Evolutionary conservation across 2,113 vertebrate genomes (phyloP), one percentile per base, ranked within the genome.

Genomic region (Oreochromis niloticus): DNA sequence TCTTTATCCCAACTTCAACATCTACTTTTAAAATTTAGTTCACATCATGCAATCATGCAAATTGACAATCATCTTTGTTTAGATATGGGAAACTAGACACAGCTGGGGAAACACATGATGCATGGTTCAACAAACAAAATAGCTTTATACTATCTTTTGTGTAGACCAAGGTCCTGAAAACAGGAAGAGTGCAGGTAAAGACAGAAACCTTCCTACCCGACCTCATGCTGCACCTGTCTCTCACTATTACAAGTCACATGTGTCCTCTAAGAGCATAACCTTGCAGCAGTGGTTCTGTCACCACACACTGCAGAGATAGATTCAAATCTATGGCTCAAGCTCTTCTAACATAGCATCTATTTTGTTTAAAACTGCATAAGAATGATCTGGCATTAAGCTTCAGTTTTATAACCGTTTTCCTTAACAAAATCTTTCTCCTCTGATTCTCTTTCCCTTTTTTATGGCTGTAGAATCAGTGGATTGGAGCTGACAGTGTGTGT

Each of bases 401-500:
- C n/a, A n/a, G 12, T 78, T 43, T 81, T 80, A 80, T 4, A 39
- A 27, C 17, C n/a, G 4, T 84, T 12, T 46, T 61, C 9, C 84
- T 9, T 19, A 1, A 83, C 80, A 81, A 73, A 52, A 41, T 30
- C 6, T 52, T 61, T 22, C 41, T 71, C 59, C 50, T 54, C 52
- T 52, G 17, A 3, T 8, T 46, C 59, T 71, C 63, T 41, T 32
- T 82, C 22, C 54, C 83, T 17, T 73, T 85, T 56, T 82, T 84
- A 56, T 66, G 50, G 80, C 75, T 90, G 83, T 82, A 66, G 86
- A 83, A 63, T 52, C 61, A 88, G 84, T 59, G 71, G 89, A 95
- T 86, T 19, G 54, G 80, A 94, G 82, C 90, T 90, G 93, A 94
- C 94, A 94, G 57, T 89, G 89, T 66, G 80, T 87, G 54, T 92